Evolutionary conservation across 2,797 vertebrate genomes (phyloP).

Genomic region (Euphonia xanthogaster): DNA sequence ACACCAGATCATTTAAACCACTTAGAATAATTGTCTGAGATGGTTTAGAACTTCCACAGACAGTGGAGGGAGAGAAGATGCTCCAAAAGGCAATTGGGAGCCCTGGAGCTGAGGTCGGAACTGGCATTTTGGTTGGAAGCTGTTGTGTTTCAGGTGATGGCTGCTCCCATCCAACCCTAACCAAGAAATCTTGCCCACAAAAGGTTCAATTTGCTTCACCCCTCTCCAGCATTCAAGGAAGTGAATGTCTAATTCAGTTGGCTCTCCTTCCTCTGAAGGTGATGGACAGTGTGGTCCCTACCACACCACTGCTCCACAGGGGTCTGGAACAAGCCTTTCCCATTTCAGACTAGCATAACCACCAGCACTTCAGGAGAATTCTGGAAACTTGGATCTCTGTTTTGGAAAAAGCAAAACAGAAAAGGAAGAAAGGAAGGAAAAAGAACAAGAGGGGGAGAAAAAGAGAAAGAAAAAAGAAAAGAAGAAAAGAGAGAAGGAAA

Average conservation of each 20-base stretch:
- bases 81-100: background rate
- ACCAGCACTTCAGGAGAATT: background rate
- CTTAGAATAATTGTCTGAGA: background rate
- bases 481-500: background rate
- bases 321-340: background rate
- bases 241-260: background rate
- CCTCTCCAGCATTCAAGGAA: background rate
- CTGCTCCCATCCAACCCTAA: background rate
- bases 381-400: background rate
- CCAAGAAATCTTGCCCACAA: background rate
- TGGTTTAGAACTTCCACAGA: background rate
- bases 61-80: background rate
- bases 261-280: background rate
- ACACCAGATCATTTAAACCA: background rate
- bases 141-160: background rate
- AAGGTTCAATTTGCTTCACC: background rate
- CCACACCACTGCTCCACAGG: background rate
- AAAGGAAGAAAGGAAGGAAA: background rate
- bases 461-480: background rate
- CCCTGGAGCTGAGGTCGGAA: background rate
- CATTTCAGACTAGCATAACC: background rate
- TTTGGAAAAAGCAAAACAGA: background rate
- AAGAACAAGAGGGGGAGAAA: fast-evolving
- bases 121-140: background rate
- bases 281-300: fast-evolving